Evolutionary conservation across 1,140 invertebrate species (phyloP), one percentile per base, ranked within the genome.

Genomic region (Pogonognathellus flavescens): DNA sequence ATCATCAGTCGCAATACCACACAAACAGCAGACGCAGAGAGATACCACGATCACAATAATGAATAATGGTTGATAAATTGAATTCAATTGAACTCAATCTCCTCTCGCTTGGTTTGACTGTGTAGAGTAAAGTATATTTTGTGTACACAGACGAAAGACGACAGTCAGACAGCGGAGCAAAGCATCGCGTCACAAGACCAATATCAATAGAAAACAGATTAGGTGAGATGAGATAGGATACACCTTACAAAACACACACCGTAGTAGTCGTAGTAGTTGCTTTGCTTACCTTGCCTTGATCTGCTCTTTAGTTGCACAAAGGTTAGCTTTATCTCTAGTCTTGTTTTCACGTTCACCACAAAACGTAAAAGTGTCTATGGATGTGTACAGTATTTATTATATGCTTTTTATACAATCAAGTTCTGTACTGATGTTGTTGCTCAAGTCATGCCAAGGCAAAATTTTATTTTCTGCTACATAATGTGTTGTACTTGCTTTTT

Each of bases 41-140:
- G n/a, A n/a, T n/a, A n/a, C 31, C 70, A 76, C 59, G 18, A 20
- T n/a, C 59, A 62, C 59, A 62, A 55, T 16, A 66, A 76, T 76
- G 70, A 76, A 76, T 50, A 76, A 76, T 76, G 70, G 41, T 76
- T 76, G 70, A 49, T 76, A 76, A 76, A 76, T 76, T 76, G 70
- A 50, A 72, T 72, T 72, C 8, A 72, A 72, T 72, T 72, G 25
- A 49, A 72, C 25, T 72, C 20, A 72, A 49, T 72, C 53, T 57
- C 53, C 10, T 57, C 53, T 57, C 31, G 31, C 31, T 41, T 41
- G 31, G 31, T 41, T 41, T 41, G 31, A 41, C 31, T 41, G 31
- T 41, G 31, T 41, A 41, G n/a, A n/a, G n/a, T n/a, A 41, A 41
- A 41, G 31, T 41, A 6, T 41, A 41, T 41, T 41, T n/a, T 66